These are phyloP conservation scores for Agrilus cyanescens DNA, from an alignment of 2,888 invertebrate genomes.

Conservation along the genomic window DNA sequence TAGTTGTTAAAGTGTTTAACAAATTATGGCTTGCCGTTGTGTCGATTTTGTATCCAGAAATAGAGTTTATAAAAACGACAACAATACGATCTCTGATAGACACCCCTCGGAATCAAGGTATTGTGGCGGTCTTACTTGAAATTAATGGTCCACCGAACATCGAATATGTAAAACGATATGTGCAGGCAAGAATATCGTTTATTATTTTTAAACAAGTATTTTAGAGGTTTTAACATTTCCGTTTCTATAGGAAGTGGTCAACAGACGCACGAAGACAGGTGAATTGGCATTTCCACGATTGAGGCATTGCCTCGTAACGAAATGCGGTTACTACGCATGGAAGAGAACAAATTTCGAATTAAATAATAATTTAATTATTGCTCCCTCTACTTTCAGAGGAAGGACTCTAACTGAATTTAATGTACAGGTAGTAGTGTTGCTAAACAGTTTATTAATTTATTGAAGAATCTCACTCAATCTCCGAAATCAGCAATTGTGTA, in stretches of 20 bases:
- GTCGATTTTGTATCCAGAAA: constrained; percentile 28
- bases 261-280: constrained; percentile 46
- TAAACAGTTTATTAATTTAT: not conserved
- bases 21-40: constrained; percentile 27
- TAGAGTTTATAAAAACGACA: constrained; percentile 30
- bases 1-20: constrained; percentile 25
- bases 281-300: constrained; percentile 53
- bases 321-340: constrained; percentile 75
- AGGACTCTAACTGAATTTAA: constrained; percentile 58
- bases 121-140: constrained; percentile 55
- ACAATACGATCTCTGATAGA: constrained; percentile 54
- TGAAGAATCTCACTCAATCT: not conserved
- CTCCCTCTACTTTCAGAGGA: constrained; percentile 54
- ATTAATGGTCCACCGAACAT: constrained; percentile 41
- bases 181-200: constrained; percentile 23
- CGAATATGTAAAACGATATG: constrained; percentile 29
- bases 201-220: not conserved
- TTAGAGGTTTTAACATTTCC: not conserved
- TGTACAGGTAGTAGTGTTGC: constrained; percentile 48
- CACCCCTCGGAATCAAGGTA: constrained; percentile 61
- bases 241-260: constrained; percentile 40
- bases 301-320: constrained; percentile 52
- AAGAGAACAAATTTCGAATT: constrained; percentile 44
- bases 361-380: constrained; percentile 57
- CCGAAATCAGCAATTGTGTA: not conserved